Evolutionary conservation across 2,113 vertebrate species (phyloP), one percentile per base, ranked within the genome.

Genomic region (Baryphthengus martii): DNA sequence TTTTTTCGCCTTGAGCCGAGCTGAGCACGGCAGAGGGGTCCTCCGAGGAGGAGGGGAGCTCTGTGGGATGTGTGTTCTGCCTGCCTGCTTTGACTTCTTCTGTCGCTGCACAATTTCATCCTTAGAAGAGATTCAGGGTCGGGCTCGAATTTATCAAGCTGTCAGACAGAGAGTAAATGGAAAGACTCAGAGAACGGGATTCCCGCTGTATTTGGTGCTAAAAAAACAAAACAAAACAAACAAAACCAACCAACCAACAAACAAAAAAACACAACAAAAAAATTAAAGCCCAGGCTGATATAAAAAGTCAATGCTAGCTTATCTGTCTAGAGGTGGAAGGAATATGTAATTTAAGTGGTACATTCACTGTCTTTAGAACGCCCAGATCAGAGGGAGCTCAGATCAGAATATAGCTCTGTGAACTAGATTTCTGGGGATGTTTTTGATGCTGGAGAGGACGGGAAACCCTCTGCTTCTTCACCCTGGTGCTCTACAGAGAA

Each of bases 101-200:
- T 75, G 17, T 65, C 42, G 11, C 71, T 72, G 89, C 74, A 40
- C 89, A 45, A 37, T 95, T 82, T 84, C 53, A 35, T 80, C 42
- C 47, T 86, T 92, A 91, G 88, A 85, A 90, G 62, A 88, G 59
- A 80, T 59, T 92, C 94, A 55, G 83, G 23, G 56, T 81, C 52
- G 68, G 45, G n/a, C 52, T 90, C n/a, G 52, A 52, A 62, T 71
- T 65, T 89, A 24, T 81, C 73, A 67, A 56, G 73, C 68, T 88
- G 83, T 87, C 91, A 92, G 65, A 61, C 35, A 78, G 49, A 59
- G 39, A 76, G 40, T 44, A 42, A 20, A 35, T 55, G 86, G 77
- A 91, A 71, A 75, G 28, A 44, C 9, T 74, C 35, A 23, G 67
- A 62, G 37, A 61, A 88, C 13, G 53, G 33, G n/a, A 56, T 28